Conservation (phyloP, 2,797 vertebrate genomes). For the Muscicapa striata region DNA sequence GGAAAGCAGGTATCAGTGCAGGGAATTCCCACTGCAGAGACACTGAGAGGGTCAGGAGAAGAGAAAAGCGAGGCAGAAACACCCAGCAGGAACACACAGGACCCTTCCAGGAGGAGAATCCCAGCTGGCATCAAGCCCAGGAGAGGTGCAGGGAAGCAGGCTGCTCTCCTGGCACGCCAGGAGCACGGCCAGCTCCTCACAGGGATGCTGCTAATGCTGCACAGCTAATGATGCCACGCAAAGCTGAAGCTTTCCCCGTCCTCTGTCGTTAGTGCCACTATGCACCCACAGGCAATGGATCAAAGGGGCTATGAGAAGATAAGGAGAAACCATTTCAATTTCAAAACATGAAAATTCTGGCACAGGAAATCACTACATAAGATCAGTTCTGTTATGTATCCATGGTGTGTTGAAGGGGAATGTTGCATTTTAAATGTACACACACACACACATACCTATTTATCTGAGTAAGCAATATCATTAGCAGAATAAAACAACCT, state of each 20-base stretch:
- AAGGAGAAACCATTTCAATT: slow-evolving; percentile 72
- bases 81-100: neutral
- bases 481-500: slow-evolving; percentile 6
- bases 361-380: slow-evolving; percentile 54
- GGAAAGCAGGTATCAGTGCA: neutral
- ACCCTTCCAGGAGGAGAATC: neutral
- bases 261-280: slow-evolving; percentile 56
- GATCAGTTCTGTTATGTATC: slow-evolving; percentile 19
- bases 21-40: neutral
- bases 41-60: neutral
- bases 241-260: slow-evolving; percentile 41
- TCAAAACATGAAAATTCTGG: slow-evolving; percentile 61
- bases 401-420: neutral
- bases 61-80: accelerated
- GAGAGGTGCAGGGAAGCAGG: neutral
- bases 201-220: neutral
- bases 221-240: slow-evolving; percentile 23
- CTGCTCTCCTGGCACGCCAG: accelerated
- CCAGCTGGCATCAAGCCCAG: accelerated
- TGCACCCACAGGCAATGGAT: slow-evolving; percentile 65
- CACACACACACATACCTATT: neutral
- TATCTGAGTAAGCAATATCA: slow-evolving; percentile 2
- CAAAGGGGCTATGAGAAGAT: slow-evolving; percentile 65
- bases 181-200: neutral
- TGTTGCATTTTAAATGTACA: slow-evolving; percentile 18